Base-by-base conservation (phyloP, 2,797 vertebrate species). In the Centropyge bicolor region DNA sequence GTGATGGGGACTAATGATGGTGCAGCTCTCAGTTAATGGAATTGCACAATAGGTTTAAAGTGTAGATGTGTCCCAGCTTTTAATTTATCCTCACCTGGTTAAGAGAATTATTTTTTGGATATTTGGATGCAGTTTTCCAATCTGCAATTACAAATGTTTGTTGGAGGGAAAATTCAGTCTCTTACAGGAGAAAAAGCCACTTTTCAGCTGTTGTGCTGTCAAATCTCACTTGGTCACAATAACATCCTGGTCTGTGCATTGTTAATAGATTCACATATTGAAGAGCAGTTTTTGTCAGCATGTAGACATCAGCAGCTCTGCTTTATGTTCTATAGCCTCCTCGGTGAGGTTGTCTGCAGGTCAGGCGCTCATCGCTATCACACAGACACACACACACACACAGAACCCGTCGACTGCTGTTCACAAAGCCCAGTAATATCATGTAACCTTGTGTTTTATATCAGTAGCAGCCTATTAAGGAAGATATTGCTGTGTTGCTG, bases 381-480 rank as follows among this genome's bases (percentile, higher is more conserved):
- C 59, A 55, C 74, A 78, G 49, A 56, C 45, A 75, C 70, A 73
- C 67, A 19, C 52, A 61, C 45, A 66, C 67, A 19, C 52, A 61
- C 45, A 66, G 51, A 69, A 17, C 48, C 78, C 38, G 20, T 71
- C 66, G 67, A 76, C 61, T 86, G 61, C 40, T 68, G 22, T 85
- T 78, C 70, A 52, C 19, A 2, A 74, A 77, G 51, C 75, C 64
- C 51, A 77, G 64, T 85, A 82, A 90, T 84, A 61, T 82, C 83
- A 59, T 72, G 59, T 82, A 88, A 85, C 92, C 88, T 87, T 93
- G 88, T 90, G 78, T 86, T 91, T 89, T 85, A 89, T 84, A 84
- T 78, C 76, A 71, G 57, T 1, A 17, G 49, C 55, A 57, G 72
- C 76, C 86, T 83, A 89, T 91, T 87, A 92, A 81, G 63, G 80